Evolutionary conservation across 30 jellyfish, hydroid and myxozoan species (phyloP), one percentile per base, ranked within the genome.

Genomic region (Catostylus mosaicus): DNA sequence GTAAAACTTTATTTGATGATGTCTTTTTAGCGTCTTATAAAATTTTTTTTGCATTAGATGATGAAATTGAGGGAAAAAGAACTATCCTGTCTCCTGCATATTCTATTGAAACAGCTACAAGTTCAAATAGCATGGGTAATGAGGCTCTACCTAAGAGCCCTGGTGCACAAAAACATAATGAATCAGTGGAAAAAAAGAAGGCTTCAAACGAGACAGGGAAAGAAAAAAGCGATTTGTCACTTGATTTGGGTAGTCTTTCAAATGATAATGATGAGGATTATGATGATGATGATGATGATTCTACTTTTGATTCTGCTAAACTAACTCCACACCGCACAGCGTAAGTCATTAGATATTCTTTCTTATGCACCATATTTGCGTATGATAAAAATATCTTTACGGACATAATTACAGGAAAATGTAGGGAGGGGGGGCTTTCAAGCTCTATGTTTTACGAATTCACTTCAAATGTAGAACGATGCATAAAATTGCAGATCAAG

Each of bases 241-340:
- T 81, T 7, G 91, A 81, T 81, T 35, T 81, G 14, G 91, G 84
- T 20, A 70, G 84, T 46, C 56, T 68, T 5, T 50, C 80, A 8
- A 8, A 6, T 24, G 84, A 73, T 45, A 73, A 73, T 45, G 73
- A 50, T 47, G 51, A 23, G 14, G 31, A 73, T 18, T 64, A 34
- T 23, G 59, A 48, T n/a, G 88, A 76, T 29, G 88, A 59, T 7
- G 88, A 76, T 19, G 88, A 76, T 57, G 66, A 70, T 0, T 76
- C 88, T 3, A 76, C 88, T 33, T 76, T 76, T 27, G 88, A 76
- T 76, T 76, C 88, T 1, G 67, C 78, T 2, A 76, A 76, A 43
- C 68, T 76, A 14, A 36, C 78, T 10, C 88, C 88, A 0, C 88
- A 62, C 24, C 37, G 65, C 1, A 62, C 27, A 1, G 33, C 35